phyloP scores from a whole-genome alignment of 1,140 invertebrate genomes.

The Pogonognathellus flavescens region DNA sequence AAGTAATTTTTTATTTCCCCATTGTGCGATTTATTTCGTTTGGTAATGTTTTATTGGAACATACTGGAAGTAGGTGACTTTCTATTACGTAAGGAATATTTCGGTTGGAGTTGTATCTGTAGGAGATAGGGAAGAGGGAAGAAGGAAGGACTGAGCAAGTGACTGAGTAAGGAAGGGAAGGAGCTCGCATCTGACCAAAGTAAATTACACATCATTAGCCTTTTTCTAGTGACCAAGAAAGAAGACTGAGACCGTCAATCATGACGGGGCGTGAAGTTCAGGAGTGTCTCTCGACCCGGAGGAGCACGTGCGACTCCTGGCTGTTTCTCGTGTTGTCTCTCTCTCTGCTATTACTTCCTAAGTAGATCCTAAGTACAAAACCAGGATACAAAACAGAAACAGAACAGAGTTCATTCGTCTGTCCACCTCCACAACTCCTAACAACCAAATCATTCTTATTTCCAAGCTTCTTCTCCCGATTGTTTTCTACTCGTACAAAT shows the following conservation, averaged over 20 bases:
- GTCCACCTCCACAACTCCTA: background rate
- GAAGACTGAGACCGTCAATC: conserved; percentile 50
- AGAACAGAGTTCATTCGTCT: background rate
- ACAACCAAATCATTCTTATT: too few relatives aligned
- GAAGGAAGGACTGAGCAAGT: background rate
- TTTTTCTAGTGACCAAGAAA: conserved; percentile 39
- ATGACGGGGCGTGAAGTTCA: conserved; percentile 50
- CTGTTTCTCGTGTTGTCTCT: conserved; percentile 16
- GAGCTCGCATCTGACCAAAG: conserved; percentile 21
- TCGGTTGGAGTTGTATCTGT: background rate
- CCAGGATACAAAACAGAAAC: background rate
- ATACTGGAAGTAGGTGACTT: too few relatives aligned
- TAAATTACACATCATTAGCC: conserved; percentile 38
- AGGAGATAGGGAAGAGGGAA: background rate
- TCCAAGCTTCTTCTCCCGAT: too few relatives aligned
- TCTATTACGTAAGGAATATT: too few relatives aligned
- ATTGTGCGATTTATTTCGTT: too few relatives aligned
- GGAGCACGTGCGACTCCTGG: conserved; percentile 52
- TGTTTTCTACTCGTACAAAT: too few relatives aligned
- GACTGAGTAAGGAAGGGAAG: background rate
- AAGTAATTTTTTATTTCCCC: too few relatives aligned
- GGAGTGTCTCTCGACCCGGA: conserved; percentile 57
- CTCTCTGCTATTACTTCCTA: background rate
- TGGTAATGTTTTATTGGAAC: too few relatives aligned
- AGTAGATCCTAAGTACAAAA: background rate